phyloP scores from a whole-genome alignment of 2,797 vertebrate genomes.

The Uromys caudimaculatus region DNA sequence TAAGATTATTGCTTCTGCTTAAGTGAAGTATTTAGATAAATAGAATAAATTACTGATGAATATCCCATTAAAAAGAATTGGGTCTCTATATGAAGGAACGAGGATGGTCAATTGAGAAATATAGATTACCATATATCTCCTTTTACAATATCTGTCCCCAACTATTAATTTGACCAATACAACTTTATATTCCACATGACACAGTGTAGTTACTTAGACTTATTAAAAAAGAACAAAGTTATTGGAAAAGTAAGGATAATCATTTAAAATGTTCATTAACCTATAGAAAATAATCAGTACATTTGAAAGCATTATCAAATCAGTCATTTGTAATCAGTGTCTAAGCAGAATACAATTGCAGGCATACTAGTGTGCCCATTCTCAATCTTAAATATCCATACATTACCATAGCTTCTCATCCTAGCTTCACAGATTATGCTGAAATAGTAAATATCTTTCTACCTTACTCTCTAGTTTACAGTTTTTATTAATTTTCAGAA shows the following conservation, averaged over 20 bases:
- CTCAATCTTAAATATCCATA: not conserved
- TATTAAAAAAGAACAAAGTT: not conserved
- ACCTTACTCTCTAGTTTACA: not conserved
- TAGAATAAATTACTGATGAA: not conserved
- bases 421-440: not conserved
- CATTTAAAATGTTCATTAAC: not conserved
- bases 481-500: constrained; percentile 1
- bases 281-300: not conserved
- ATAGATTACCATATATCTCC: not conserved
- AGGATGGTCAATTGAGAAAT: not conserved
- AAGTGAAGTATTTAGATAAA: constrained; percentile 10
- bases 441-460: not conserved
- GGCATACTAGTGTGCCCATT: not conserved
- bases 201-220: not conserved
- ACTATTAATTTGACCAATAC: not conserved
- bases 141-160: not conserved
- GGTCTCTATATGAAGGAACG: not conserved
- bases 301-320: not conserved
- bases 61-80: not conserved
- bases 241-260: not conserved
- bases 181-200: not conserved
- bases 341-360: not conserved
- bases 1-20: not conserved
- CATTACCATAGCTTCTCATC: not conserved
- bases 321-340: not conserved